Base-by-base conservation (phyloP, 2,888 invertebrate species). In the Eupithecia abbreviata region DNA sequence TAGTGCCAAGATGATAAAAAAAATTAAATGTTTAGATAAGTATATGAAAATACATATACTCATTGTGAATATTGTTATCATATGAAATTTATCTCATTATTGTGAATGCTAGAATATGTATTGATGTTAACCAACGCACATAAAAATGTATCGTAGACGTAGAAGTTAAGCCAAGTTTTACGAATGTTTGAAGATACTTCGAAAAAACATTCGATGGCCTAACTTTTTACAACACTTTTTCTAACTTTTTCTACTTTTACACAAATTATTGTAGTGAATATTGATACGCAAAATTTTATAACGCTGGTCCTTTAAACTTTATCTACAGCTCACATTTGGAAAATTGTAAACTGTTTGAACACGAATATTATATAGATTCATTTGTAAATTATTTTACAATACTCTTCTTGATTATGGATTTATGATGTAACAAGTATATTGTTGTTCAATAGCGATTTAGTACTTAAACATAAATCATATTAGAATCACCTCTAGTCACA, bases 401-500 rank as follows among this genome's bases (percentile, higher is more conserved):
- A 30, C 0, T 30, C 62, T 30, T 62, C 58, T 58, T 58, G 18
- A 58, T 4, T 55, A 10, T 18, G 58, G 18, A 58, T 58, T 58
- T 58, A 55, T 55, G 4, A 15, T 51, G 55, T 6, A 18, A 10
- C 10, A 18, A 15, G 66, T 12, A 42, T 41, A 65, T 41, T 41
- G 42, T 42, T 15, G 15, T 66, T 66, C 30, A 62, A 7, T 42
- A 66, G 7, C 66, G 5, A 66, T 13, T 65, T 13, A n/a, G 45
- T 62, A 30, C 71, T 65, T 68, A 80, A 41, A 66, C 41, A 74
- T 18, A 30, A 45, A 55, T 73, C 71, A 75, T 70, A 69, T 66
- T 76, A 73, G 89, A 90, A 88, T 90, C 89, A 85, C 84, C 84
- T 91, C 93, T 94, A 94, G 94, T 93, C 93, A 91, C 91, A 92